Evolutionary conservation across 2,888 invertebrate species (phyloP).

Genomic region (Microplitis deprimator): DNA sequence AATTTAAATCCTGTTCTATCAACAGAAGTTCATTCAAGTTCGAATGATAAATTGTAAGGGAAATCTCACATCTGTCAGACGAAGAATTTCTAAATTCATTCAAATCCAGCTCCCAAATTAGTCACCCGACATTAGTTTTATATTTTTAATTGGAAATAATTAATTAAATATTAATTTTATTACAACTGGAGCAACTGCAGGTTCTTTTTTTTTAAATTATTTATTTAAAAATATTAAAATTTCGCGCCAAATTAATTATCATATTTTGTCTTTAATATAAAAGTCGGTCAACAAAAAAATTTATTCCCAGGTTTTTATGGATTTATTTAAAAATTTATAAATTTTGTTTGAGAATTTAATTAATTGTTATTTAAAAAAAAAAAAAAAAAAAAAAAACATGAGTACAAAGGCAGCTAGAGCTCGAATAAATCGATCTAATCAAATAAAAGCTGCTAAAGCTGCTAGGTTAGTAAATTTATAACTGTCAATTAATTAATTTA

Average conservation of each 20-base stretch:
- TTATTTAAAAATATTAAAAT: too few species aligned
- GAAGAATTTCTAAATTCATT: too few species aligned
- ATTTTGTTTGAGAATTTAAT: neutral
- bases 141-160: too few species aligned
- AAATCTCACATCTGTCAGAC: neutral
- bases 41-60: neutral
- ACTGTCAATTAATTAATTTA: neutral
- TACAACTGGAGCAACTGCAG: too few species aligned
- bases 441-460: constrained; percentile 38
- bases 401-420: constrained; percentile 22
- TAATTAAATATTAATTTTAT: too few species aligned
- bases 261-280: too few species aligned
- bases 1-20: neutral
- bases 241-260: too few species aligned
- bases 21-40: constrained; percentile 5
- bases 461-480: constrained; percentile 12
- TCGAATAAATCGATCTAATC: constrained; percentile 4
- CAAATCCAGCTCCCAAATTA: too few species aligned
- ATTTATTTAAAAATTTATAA: neutral
- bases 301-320: too few species aligned
- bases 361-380: neutral
- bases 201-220: too few species aligned
- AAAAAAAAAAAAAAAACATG: constrained; percentile 1
- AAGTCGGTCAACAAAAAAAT: too few species aligned
- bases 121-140: too few species aligned